Evolutionary conservation across 2,113 vertebrate species (phyloP), one percentile per base, ranked within the genome.

Genomic region (Motacilla tschutschensis): DNA sequence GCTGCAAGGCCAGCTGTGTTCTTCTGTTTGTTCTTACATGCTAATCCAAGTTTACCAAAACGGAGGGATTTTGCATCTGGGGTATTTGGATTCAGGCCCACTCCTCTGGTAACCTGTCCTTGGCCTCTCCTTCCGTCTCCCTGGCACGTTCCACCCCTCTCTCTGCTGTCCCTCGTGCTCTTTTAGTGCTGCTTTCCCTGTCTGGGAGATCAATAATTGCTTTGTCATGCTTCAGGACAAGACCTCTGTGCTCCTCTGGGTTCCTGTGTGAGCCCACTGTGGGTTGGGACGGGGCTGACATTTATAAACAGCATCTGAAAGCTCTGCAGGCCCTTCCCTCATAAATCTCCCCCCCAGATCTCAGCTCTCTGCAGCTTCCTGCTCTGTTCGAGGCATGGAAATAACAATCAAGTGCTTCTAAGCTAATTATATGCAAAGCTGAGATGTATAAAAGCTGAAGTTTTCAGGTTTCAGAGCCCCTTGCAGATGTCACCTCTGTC

Each of bases 41-140:
- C 89, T 95, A 93, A 94, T 95, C 92, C 94, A 94, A 94, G 92
- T 90, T 94, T 94, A 95, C 90, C 93, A 93, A 94, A 93, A 95
- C 86, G 0, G 41, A 87, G 79, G 90, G 84, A 90, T 93, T 93
- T 93, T 91, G 91, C 92, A 94, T 94, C 93, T 95, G 92, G 88
- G 78, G 1, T 71, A 17, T 88, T 90, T 95, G 93, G 93, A 93
- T 18, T 2, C 35, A 5, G 65, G 69, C 94, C 90, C 65, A 9
- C 40, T 75, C 55, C 79, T 78, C 88, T 50, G 60, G 31, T 92
- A 95, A 93, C 93, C 87, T 93, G 94, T 93, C 94, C 92, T 94
- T 94, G 94, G 92, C 92, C 92, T 94, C 90, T 87, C 88, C 79
- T 90, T 72, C 88, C 5, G 16, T 41, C 64, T 88, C 84, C 6